phyloP scores from a whole-genome alignment of 2,113 vertebrate genomes.

The Polypterus senegalus region DNA sequence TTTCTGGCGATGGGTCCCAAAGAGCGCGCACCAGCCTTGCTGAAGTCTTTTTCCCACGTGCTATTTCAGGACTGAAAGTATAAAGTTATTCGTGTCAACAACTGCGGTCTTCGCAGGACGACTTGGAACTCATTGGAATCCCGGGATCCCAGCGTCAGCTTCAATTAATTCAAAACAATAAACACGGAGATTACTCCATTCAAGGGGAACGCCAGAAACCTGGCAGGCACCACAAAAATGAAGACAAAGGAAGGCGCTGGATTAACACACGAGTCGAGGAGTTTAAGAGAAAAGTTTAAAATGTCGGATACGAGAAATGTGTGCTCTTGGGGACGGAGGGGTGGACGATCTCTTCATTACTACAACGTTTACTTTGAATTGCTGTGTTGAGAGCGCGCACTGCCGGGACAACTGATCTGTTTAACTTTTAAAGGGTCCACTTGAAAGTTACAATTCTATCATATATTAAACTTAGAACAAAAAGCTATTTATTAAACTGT shows the following conservation, averaged over 20 bases:
- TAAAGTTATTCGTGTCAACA: constrained; percentile 30
- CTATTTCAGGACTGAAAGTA: background rate
- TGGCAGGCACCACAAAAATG: constrained; percentile 46
- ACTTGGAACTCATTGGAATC: constrained; percentile 37
- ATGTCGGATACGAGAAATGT: too few species aligned
- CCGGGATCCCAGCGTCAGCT: constrained; percentile 81
- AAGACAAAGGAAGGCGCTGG: constrained; percentile 44
- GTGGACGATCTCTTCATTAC: too few species aligned
- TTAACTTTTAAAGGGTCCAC: too few species aligned
- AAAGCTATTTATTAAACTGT: too few species aligned
- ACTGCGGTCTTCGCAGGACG: constrained; percentile 25
- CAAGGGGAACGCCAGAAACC: constrained; percentile 35
- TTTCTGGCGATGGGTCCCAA: background rate
- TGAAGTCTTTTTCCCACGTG: background rate
- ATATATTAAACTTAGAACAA: too few species aligned
- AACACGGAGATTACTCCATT: constrained; percentile 56
- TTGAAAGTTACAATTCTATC: too few species aligned
- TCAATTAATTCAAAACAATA: constrained; percentile 90
- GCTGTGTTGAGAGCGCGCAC: too few species aligned
- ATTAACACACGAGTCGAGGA: too few species aligned
- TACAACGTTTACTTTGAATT: too few species aligned
- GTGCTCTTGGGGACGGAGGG: too few species aligned
- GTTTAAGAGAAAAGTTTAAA: too few species aligned
- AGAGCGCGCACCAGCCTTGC: background rate
- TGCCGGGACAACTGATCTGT: too few species aligned